Base-by-base conservation (phyloP, 1,140 invertebrate genomes). In the Ceratina japonica region DNA sequence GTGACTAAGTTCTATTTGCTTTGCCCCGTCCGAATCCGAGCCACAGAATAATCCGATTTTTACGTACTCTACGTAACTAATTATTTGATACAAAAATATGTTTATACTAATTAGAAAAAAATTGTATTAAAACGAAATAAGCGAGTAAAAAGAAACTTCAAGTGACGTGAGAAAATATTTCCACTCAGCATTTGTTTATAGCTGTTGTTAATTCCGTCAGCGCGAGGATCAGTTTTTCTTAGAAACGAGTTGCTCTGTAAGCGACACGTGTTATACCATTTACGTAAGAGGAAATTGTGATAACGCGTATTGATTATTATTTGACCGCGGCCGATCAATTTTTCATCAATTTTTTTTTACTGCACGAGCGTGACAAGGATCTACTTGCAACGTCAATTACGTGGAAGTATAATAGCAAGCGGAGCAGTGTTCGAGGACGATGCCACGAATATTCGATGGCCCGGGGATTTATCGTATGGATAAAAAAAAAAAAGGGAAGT, bases 391-490 rank as follows among this genome's bases (percentile, higher is more conserved):
- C 16, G 27, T 1, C 22, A 15, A 16, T 44, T 44, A 44, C 10
- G 2, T 44, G 37, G 3, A 44, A 8, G 27, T 44, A 58, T 18
- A 10, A 31, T 51, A 37, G 64, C 54, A 68, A 76, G 31, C 37
- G 13, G 3, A 4, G 3, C 5, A 72, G 20, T 49, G 54, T 3
- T 61, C 3, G 16, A 61, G 22, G 24, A 72, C 61, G 24, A n/a
- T 20, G 7, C 3, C 62, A 56, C 37, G 54, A 31, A 78, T n/a
- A n/a, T 86, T 82, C 82, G 80, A 88, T 87, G 81, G 62, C 61
- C 20, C 59, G 49, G 59, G 59, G 59, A 89, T 87, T 87, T 84
- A 85, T 75, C 72, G 86, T 86, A 86, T 85, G 66, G 83, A 74
- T 24, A 44, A 31, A 24, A 59, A 63, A 44, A 31, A 24, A 59